Evolutionary conservation across 2,797 vertebrate genomes (phyloP).

Genomic region (Falco novaeseelandiae): DNA sequence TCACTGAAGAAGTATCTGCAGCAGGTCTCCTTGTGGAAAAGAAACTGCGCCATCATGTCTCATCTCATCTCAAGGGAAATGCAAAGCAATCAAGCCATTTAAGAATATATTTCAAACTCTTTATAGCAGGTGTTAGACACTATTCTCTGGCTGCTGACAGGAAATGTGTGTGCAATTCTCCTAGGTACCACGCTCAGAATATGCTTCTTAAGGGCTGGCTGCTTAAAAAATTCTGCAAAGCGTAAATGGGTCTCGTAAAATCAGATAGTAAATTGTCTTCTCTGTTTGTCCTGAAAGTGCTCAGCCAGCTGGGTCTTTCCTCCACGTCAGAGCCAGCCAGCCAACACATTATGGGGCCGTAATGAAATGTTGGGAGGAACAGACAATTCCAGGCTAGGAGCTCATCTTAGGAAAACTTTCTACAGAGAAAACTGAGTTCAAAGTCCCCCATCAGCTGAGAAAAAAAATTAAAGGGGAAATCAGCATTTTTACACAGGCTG

Average conservation of each 20-base stretch:
- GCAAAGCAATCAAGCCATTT: conserved; percentile 62
- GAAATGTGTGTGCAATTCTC: conserved; percentile 59
- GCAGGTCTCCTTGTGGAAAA: not conserved
- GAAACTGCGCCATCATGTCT: not conserved
- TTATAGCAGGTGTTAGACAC: conserved; percentile 56
- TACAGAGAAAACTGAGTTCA: not conserved
- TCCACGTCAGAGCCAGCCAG: not conserved
- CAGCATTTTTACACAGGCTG: not conserved
- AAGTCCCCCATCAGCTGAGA: not conserved
- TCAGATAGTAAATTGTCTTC: conserved; percentile 39
- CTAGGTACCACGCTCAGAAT: not conserved
- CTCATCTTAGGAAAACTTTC: not conserved
- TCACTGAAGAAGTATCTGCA: not conserved
- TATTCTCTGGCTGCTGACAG: conserved; percentile 48
- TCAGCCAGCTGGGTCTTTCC: conserved; percentile 18
- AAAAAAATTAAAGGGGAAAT: not conserved
- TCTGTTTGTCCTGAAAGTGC: conserved; percentile 50
- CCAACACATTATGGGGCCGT: not conserved
- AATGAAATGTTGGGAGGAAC: not conserved
- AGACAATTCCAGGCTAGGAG: not conserved
- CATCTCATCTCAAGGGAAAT: conserved; percentile 34
- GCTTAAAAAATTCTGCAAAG: conserved; percentile 38
- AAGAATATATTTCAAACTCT: conserved; percentile 58
- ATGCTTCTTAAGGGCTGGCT: conserved; percentile 4
- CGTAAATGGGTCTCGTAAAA: conserved; percentile 51